phyloP scores from a whole-genome alignment of 1,140 invertebrate species.

The Meloidogyne floridensis region DNA sequence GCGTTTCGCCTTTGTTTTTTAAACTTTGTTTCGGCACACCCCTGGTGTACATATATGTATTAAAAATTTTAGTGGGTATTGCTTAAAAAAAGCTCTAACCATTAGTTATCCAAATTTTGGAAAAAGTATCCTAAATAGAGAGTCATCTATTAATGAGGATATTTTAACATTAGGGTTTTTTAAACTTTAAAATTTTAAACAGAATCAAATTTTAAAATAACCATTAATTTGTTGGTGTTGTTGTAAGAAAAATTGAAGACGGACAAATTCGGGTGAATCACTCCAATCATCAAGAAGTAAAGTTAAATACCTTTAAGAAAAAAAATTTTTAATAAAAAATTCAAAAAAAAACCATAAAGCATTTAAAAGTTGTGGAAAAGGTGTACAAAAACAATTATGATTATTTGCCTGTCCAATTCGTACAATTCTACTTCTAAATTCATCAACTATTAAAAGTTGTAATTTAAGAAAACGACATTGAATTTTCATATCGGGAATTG shows the following conservation, averaged over 20 bases:
- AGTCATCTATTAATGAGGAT: too few relatives aligned
- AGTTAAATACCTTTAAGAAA: conserved; percentile 39
- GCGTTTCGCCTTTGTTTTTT: too few relatives aligned
- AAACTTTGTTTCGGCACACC: too few relatives aligned
- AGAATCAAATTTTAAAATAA: neutral
- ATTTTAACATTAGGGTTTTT: too few relatives aligned
- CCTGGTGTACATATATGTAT: too few relatives aligned
- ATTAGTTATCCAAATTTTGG: too few relatives aligned
- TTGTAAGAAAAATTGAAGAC: conserved; percentile 36
- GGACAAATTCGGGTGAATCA: conserved; percentile 43
- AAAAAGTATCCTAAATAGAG: too few relatives aligned
- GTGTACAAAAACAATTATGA: conserved; percentile 29
- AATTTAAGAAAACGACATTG: conserved; percentile 47
- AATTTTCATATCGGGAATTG: conserved; percentile 43
- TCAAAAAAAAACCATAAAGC: conserved; percentile 26
- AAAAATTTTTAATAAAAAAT: neutral
- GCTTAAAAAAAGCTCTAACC: too few relatives aligned
- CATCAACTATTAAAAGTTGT: conserved; percentile 50
- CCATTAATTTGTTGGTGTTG: conserved; percentile 5
- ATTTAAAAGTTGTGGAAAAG: conserved; percentile 48
- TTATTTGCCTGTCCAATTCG: conserved; percentile 31
- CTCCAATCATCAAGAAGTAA: conserved; percentile 53
- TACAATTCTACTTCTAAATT: conserved; percentile 47
- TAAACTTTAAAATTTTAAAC: neutral
- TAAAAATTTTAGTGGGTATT: too few relatives aligned